These are phyloP conservation scores for Rhagoletis zephyria DNA, from an alignment of 1,140 invertebrate species.

Conservation along the genomic window DNA sequence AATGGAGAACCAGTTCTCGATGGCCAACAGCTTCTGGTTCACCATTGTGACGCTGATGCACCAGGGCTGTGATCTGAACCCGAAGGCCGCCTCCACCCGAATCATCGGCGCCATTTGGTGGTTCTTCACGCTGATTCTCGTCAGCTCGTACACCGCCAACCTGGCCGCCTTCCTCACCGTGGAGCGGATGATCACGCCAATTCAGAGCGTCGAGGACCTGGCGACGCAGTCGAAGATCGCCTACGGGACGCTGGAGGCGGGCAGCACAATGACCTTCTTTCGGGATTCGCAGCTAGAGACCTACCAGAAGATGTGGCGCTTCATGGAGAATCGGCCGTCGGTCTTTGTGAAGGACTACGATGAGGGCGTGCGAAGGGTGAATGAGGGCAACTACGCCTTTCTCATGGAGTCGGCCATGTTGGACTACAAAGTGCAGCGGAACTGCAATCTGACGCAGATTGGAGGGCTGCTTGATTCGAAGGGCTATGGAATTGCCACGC, in stretches of 20 bases:
- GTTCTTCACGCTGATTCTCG: slow-evolving; percentile 99
- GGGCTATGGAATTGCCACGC: too few species aligned
- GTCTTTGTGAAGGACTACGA: too few species aligned
- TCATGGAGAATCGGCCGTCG: slow-evolving; percentile 94
- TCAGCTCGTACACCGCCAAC: slow-evolving; percentile 99
- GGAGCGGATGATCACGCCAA: slow-evolving; percentile 96
- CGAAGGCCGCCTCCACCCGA: slow-evolving; percentile 92
- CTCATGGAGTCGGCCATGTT: too few species aligned
- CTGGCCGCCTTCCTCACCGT: slow-evolving; percentile 96
- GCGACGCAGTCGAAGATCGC: slow-evolving; percentile 93
- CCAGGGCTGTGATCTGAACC: slow-evolving; percentile 91
- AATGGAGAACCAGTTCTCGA: slow-evolving; percentile 86
- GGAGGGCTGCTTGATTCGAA: too few species aligned
- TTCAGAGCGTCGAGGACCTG: slow-evolving; percentile 94
- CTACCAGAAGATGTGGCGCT: slow-evolving; percentile 97
- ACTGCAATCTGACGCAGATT: too few species aligned
- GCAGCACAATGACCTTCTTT: slow-evolving; percentile 96
- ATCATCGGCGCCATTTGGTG: slow-evolving; percentile 98
- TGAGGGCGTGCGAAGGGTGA: too few species aligned
- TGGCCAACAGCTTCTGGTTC: slow-evolving; percentile 91
- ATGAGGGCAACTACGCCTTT: too few species aligned
- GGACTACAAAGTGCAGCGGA: too few species aligned
- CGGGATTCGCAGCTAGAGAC: slow-evolving; percentile 95
- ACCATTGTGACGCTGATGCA: slow-evolving; percentile 95
- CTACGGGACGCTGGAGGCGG: slow-evolving; percentile 93